These are phyloP conservation scores for Liparis tanakae DNA, from an alignment of 2,797 vertebrate species.

Conservation along the genomic window DNA sequence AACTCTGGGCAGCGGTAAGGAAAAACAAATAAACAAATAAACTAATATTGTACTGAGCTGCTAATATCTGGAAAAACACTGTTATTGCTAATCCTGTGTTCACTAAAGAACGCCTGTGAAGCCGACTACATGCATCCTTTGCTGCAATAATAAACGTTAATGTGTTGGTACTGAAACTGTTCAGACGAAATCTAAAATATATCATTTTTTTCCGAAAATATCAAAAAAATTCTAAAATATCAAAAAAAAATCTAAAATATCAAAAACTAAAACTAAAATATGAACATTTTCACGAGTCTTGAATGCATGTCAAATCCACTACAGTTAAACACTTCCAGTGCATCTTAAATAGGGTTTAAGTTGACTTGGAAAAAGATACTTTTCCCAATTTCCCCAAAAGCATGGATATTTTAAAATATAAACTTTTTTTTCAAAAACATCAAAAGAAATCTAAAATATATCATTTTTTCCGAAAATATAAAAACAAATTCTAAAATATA, in stretches of 20 bases:
- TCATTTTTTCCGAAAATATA: too few species aligned
- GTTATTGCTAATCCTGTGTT: neutral
- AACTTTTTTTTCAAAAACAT: too few species aligned
- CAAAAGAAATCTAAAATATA: too few species aligned
- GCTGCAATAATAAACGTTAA: slow-evolving; percentile 12
- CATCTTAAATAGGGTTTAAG: neutral
- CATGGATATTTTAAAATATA: neutral
- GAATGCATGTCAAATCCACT: too few species aligned
- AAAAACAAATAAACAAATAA: neutral
- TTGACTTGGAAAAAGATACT: neutral
- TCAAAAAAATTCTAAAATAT: too few species aligned
- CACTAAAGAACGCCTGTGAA: slow-evolving; percentile 10
- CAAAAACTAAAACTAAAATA: too few species aligned
- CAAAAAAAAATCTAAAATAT: too few species aligned
- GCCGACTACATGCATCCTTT: slow-evolving; percentile 9
- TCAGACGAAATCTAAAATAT: too few species aligned
- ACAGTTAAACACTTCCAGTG: neutral
- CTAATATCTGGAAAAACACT: neutral
- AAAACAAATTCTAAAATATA: too few species aligned
- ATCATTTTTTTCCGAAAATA: too few species aligned
- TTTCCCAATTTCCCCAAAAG: neutral
- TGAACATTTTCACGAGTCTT: too few species aligned
- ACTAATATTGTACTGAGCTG: neutral
- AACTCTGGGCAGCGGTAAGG: neutral
- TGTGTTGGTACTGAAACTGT: neutral